Evolutionary conservation across 2,888 invertebrate species (phyloP), one percentile per base, ranked within the genome.

Genomic region (Noctua comes): DNA sequence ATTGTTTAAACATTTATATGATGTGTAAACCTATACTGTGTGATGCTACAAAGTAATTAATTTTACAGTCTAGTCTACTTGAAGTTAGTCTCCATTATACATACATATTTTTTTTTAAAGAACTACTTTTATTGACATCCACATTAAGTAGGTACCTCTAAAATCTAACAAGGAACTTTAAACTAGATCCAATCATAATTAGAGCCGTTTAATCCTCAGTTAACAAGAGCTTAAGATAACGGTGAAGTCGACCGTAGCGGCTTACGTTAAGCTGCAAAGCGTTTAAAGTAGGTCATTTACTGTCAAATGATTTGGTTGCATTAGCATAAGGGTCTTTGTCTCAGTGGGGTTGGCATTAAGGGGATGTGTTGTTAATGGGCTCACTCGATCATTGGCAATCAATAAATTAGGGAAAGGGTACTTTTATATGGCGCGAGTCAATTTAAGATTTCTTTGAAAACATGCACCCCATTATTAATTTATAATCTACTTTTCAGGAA

Each of bases 281-380:
- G 51, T 76, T 91, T 88, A 92, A 94, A 95, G 93, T 94, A 93
- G 94, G 94, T 94, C 94, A 94, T 94, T 95, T 92, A 92, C 90
- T 89, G 91, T 70, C 86, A 88, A 88, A 93, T 90, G 90, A 92
- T 93, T 93, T 94, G 92, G 92, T 75, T 90, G 91, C 91, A 95
- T 95, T 95, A 95, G 88, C 94, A 95, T 95, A 93, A 91, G 91
- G 92, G 92, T 84, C 72, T 92, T 93, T 93, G 92, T 93, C 89
- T 93, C 87, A 91, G 90, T 84, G 75, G 91, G 91, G 91, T 89
- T 90, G 88, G 84, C 87, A 91, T 92, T 89, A 89, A 82, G 83
- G 87, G 90, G 89, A 92, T 89, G 92, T 90, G 91, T 89, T 86
- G 82, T 88, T 91, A 93, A 93, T 91, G 82, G 89, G 72, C 83